Evolutionary conservation across 2,888 invertebrate genomes (phyloP).

Genomic region (Clepsis dumicolana): DNA sequence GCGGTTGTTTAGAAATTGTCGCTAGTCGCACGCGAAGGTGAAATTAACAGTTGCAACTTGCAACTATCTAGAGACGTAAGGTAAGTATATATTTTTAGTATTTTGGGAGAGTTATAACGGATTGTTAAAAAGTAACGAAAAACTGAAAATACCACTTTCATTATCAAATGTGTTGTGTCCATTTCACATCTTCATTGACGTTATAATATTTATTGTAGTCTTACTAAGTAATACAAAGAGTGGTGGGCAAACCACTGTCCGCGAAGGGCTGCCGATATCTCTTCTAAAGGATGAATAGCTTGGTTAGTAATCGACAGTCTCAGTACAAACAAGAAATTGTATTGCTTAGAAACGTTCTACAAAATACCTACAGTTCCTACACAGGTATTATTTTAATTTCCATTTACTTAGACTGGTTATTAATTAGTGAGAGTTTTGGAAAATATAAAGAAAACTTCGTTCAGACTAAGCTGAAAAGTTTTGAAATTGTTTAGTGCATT

Average conservation of each 20-base stretch:
- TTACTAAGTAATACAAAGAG: slow-evolving; percentile 14
- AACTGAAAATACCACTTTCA: no score
- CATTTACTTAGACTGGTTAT: not conserved
- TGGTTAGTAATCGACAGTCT: no score
- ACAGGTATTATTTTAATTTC: not conserved
- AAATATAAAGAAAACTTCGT: not conserved
- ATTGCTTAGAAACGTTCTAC: slow-evolving; percentile 9
- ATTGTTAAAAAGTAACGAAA: no score
- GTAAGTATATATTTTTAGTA: no score
- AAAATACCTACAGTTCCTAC: slow-evolving; percentile 3
- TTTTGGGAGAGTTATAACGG: no score
- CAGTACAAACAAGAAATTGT: no score
- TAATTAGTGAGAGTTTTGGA: not conserved
- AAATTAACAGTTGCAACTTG: no score
- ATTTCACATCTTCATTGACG: slow-evolving; percentile 1
- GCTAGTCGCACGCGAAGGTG: slow-evolving; percentile 5
- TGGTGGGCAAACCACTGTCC: no score
- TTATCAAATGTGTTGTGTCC: no score
- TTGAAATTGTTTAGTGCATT: not conserved
- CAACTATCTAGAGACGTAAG: no score
- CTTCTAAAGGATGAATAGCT: no score
- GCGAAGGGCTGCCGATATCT: no score
- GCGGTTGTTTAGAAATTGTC: slow-evolving; percentile 21
- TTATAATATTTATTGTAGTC: not conserved
- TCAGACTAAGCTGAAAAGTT: not conserved